Evolutionary conservation across 2,888 invertebrate genomes (phyloP).

Genomic region (Calephelis perditalis): DNA sequence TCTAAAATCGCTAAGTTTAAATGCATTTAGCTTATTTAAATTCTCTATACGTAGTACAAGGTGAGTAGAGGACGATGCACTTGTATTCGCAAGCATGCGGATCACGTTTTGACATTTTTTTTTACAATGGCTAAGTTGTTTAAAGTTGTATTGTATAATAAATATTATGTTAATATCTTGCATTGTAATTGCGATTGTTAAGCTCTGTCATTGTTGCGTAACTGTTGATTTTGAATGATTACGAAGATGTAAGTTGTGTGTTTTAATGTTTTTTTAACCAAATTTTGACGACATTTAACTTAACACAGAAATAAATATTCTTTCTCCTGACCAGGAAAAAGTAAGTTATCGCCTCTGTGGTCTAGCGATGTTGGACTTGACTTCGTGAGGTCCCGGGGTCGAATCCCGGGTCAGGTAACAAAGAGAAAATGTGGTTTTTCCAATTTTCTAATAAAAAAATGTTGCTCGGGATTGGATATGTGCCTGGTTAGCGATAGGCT

Average conservation of each 20-base stretch:
- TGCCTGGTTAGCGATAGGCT: too few species aligned
- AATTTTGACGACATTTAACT: too few species aligned
- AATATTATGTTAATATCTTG: slow-evolving; percentile 52
- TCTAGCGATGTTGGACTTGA: too few species aligned
- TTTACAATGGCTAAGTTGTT: slow-evolving; percentile 47
- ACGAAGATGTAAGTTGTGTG: not conserved
- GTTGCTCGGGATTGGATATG: too few species aligned
- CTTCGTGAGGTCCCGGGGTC: too few species aligned
- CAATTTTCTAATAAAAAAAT: too few species aligned
- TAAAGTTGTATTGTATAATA: slow-evolving; percentile 41
- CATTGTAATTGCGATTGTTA: slow-evolving; percentile 46
- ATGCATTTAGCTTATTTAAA: slow-evolving; percentile 41
- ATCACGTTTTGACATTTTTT: slow-evolving; percentile 45
- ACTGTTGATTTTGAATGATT: slow-evolving; percentile 28
- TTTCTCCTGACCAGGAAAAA: too few species aligned
- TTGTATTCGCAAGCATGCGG: slow-evolving; percentile 57
- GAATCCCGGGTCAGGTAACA: too few species aligned
- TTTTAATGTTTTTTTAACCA: too few species aligned
- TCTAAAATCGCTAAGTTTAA: slow-evolving; percentile 28
- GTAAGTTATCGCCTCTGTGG: too few species aligned
- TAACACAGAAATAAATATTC: too few species aligned
- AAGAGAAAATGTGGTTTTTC: too few species aligned
- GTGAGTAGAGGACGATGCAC: slow-evolving; percentile 68
- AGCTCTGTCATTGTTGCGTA: slow-evolving; percentile 46
- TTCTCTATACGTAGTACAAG: slow-evolving; percentile 59